These are phyloP conservation scores for Hemicentrotus pulcherrimus DNA, from an alignment of 35 echinoderm and acorn worm genomes.

Conservation along the genomic window DNA sequence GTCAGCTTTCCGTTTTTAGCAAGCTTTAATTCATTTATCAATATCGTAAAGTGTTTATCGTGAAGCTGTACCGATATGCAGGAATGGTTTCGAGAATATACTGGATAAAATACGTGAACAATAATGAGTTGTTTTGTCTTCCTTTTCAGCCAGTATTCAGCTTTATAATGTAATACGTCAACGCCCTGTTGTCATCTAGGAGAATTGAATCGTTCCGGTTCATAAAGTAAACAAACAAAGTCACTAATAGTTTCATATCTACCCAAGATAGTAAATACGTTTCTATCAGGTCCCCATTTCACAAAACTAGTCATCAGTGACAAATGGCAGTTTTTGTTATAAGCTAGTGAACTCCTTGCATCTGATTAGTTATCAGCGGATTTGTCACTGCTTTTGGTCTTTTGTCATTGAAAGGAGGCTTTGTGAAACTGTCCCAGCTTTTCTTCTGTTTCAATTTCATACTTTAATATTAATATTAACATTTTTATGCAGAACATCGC, in stretches of 20 bases:
- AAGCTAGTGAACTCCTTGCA: too few relatives aligned
- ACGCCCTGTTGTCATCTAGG: too few relatives aligned
- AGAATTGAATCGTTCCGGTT: background rate
- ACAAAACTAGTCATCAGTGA: too few relatives aligned
- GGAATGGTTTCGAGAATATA: background rate
- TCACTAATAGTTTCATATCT: background rate
- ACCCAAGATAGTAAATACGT: background rate
- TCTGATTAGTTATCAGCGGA: too few relatives aligned
- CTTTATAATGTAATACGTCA: background rate
- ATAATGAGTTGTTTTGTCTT: background rate
- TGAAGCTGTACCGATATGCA: background rate
- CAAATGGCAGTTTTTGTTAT: too few relatives aligned
- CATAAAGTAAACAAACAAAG: background rate
- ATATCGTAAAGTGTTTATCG: background rate
- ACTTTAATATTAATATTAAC: too few relatives aligned
- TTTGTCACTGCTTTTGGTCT: too few relatives aligned
- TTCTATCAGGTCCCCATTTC: too few relatives aligned
- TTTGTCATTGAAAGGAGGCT: too few relatives aligned
- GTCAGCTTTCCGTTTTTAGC: background rate
- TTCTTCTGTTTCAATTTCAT: too few relatives aligned
- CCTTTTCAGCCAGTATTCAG: background rate
- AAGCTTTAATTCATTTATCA: background rate
- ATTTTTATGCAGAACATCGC: too few relatives aligned
- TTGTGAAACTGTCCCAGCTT: too few relatives aligned
- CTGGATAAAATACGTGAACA: background rate